Percentiles rank a stretch among this genome's conserved stretches.
These are phyloP conservation scores for Crotalus horridus DNA, from an alignment of 2,113 vertebrate species.

Conservation along the genomic window DNA sequence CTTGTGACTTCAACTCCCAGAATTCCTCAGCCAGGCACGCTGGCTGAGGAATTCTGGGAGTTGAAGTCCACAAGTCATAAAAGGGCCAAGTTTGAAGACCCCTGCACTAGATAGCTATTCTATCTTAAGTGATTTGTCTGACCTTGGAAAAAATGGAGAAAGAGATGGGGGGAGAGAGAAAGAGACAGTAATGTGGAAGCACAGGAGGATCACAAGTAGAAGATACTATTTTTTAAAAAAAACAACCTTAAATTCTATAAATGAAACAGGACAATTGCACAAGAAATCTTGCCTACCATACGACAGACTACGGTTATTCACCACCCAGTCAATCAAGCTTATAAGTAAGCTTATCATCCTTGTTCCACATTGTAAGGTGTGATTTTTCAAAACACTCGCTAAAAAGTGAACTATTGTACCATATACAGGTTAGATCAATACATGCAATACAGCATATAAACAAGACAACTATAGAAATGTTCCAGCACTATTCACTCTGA, in stretches of 20 bases:
- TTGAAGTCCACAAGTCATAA: too few species aligned
- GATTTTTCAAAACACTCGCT: neutral
- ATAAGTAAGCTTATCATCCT: conserved; percentile 13
- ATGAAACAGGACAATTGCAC: neutral
- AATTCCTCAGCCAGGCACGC: too few species aligned
- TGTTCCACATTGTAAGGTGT: neutral
- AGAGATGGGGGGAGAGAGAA: neutral
- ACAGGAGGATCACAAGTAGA: neutral
- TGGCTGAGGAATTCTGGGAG: too few species aligned
- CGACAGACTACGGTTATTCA: neutral
- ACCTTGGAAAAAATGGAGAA: neutral
- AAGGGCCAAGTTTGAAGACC: too few species aligned
- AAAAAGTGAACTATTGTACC: too few species aligned
- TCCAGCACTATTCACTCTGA: neutral
- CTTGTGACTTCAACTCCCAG: too few species aligned
- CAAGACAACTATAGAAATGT: neutral
- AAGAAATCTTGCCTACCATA: neutral
- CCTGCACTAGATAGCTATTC: neutral
- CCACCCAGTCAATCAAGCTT: neutral
- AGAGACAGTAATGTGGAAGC: neutral
- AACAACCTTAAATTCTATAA: neutral
- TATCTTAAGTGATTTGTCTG: neutral
- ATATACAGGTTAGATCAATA: neutral
- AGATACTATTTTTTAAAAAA: neutral
- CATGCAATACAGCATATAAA: neutral